Evolutionary conservation across 2,797 vertebrate genomes (phyloP), one percentile per base, ranked within the genome.

Genomic region (Schizopygopsis pylzovi): DNA sequence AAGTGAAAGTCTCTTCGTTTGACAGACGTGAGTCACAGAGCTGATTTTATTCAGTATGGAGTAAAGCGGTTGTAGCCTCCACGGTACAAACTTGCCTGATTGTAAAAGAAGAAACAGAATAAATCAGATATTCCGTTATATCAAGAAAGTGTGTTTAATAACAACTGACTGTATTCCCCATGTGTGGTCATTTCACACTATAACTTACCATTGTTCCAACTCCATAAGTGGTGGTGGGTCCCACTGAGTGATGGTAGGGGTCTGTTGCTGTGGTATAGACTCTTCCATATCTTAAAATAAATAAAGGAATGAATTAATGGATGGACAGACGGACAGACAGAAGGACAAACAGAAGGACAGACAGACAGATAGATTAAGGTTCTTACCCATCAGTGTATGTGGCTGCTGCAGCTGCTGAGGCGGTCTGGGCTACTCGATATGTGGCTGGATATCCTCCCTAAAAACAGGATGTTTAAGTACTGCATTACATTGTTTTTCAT

Each of bases 1-100:
- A 87, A 81, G 81, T 41, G 18, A 33, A 25, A 28, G 33, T 41
- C 28, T 63, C 49, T 13, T 52, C 0, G 18, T 52, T 59, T 63
- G 22, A 0, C 16, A 65, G 41, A 12, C 16, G 28, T 22, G 16
- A 39, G 4, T 22, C 0, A 37, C 3, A 37, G 59, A 47, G 65
- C 4, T 1, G 45, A 2, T 25, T 85, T 59, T 2, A 4, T 77
- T 96, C 92, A 96, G 93, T 96, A 96, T 0, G 96, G 96, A 54
- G 96, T 96, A 91, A 96, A 96, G 82, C 96, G 95, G 91, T 95
- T 96, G 90, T 96, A 96, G 79, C 95, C 96, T 92, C 96, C 96
- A 90, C 96, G 91, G 93, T 96, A 96, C 91, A 96, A 91, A 92
- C 96, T 96, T 88, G 96, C 95, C 96, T 96, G 63, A 37, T 37